phyloP scores from a whole-genome alignment of 2,113 vertebrate species.

The Hydrolagus affinis region DNA sequence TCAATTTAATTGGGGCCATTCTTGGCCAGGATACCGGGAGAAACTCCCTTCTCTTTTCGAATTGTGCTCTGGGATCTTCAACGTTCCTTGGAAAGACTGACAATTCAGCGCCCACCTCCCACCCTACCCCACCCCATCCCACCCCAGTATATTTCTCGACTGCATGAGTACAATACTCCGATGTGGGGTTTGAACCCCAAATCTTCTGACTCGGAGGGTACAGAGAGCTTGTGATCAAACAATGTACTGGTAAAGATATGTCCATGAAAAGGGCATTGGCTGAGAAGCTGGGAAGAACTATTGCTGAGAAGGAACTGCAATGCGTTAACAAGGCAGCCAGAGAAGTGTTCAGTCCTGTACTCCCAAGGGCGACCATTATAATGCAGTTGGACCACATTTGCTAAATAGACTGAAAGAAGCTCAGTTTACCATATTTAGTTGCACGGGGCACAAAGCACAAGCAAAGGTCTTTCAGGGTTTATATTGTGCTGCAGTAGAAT shows the following conservation, averaged over 20 bases:
- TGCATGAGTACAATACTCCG: background rate
- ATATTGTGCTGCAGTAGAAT: constrained; percentile 16
- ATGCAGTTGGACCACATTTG: background rate
- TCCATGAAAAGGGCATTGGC: background rate
- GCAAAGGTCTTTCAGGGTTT: background rate
- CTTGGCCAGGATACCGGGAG: background rate
- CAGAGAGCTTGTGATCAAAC: background rate
- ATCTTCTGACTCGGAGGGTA: background rate
- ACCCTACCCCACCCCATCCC: too few relatives aligned
- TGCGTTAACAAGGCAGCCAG: background rate
- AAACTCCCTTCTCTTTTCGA: background rate
- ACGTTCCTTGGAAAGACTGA: background rate
- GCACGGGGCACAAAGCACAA: background rate
- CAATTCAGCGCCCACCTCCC: background rate
- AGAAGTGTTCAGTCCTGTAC: background rate
- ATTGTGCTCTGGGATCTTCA: background rate
- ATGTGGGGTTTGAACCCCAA: background rate
- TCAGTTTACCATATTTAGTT: background rate
- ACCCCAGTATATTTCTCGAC: background rate
- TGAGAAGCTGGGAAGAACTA: background rate
- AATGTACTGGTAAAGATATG: background rate
- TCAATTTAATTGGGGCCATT: background rate
- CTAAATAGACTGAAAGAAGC: background rate
- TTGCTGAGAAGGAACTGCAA: background rate
- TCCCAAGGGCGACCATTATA: constrained; percentile 5